phyloP scores from a whole-genome alignment of 2,888 invertebrate genomes.

The Drosophila maculinotata region DNA sequence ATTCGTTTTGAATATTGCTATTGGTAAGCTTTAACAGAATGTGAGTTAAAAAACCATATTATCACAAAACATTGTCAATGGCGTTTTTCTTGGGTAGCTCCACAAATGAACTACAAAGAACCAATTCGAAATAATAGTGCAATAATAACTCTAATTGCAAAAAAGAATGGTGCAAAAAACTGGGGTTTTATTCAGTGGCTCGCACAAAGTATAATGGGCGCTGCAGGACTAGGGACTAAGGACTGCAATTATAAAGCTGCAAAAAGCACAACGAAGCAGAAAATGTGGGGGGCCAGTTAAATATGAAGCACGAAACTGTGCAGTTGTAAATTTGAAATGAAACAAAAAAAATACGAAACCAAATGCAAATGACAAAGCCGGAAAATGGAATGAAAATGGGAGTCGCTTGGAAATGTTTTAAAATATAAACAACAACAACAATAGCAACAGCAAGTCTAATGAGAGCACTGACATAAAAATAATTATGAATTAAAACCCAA shows the following conservation, averaged over 20 bases:
- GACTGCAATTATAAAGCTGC: conserved; percentile 50
- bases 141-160: conserved; percentile 20
- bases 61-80: background rate
- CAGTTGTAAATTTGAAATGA: conserved; percentile 57
- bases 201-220: background rate
- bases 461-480: conserved; percentile 78
- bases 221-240: background rate
- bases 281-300: conserved; percentile 54
- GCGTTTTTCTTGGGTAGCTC: background rate
- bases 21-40: background rate
- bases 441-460: conserved; percentile 56
- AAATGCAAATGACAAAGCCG: conserved; percentile 65
- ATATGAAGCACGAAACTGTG: conserved; percentile 49
- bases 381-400: conserved; percentile 27
- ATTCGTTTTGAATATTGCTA: background rate
- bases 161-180: conserved; percentile 6
- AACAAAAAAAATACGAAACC: conserved; percentile 31
- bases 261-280: conserved; percentile 56
- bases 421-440: conserved; percentile 31
- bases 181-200: conserved; percentile 14
- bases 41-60: background rate
- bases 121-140: conserved; percentile 8
- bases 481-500: conserved; percentile 77
- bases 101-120: background rate
- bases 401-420: conserved; percentile 33